Evolutionary conservation across 2,113 vertebrate species (phyloP), one percentile per base, ranked within the genome.

Genomic region (Ictalurus punctatus): DNA sequence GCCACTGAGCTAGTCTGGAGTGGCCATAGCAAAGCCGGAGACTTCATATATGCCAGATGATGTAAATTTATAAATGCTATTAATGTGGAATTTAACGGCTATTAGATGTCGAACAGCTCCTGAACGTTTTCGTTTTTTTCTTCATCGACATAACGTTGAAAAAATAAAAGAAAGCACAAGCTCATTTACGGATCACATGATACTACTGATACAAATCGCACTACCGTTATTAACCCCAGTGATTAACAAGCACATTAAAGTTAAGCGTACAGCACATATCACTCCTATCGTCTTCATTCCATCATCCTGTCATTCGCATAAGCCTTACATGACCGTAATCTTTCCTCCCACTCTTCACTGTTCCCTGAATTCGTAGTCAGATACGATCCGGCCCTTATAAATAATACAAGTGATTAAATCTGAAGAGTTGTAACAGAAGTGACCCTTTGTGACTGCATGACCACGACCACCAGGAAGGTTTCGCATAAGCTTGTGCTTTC

Each of bases 341-440:
- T 52, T 30, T 87, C 76, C 86, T 65, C 40, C 74, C 27, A 52
- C 74, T 52, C 37, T 54, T n/a, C 17, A 10, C 74, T 30, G 69
- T 56, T 81, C 78, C 52, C 78, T 44, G 76, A 87, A 80, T 44
- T 52, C 67, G 61, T 65, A 30, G 37, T 63, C 73, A 79, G 85
- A 79, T 65, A 9, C n/a, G 25, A 44, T 59, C 74, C 71, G 52
- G 40, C 40, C 17, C 59, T 87, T 79, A 30, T 87, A 81, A 81
- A 87, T 87, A 87, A 87, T 80, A 69, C 37, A 48, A 67, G 76
- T 67, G 74, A 87, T 80, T 81, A 67, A 87, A 87, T 87, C 76
- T 67, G 76, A 34, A 67, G 86, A 37, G 58, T 23, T 54, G 59
- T 54, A 80, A 81, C 79, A 63, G 79, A 67, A 80, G 59, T 67